Evolutionary conservation across 1,140 invertebrate species (phyloP).

Genomic region (Heliconius hermathena): DNA sequence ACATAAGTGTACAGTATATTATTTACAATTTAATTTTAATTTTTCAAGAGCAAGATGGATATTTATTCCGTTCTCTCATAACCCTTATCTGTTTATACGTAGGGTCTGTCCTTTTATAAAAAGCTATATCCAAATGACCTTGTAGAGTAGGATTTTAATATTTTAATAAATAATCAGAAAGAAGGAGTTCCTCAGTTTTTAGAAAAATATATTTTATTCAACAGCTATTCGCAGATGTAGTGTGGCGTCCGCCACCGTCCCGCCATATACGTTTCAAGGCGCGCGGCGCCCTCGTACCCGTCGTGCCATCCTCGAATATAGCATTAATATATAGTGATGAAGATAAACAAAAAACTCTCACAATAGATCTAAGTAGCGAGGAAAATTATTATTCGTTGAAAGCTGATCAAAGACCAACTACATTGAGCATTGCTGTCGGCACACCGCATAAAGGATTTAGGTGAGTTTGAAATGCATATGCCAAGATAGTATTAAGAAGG

Average conservation of each 20-base stretch:
- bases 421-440: constrained; percentile 58
- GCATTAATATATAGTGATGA: constrained; percentile 55
- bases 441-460: constrained; percentile 69
- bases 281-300: constrained; percentile 60
- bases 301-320: constrained; percentile 58
- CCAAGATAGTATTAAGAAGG: too few species aligned
- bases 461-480: constrained; percentile 41
- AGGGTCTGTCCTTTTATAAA: too few species aligned
- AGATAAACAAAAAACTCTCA: constrained; percentile 45
- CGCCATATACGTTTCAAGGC: constrained; percentile 74
- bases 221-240: constrained; percentile 76
- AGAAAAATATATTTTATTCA: constrained; percentile 17
- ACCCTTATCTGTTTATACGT: too few species aligned
- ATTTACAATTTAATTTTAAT: too few species aligned
- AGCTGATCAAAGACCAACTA: constrained; percentile 60
- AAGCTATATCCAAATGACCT: too few species aligned
- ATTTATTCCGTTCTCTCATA: too few species aligned
- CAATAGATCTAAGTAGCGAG: constrained; percentile 57
- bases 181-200: too few species aligned
- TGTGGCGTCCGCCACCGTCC: constrained; percentile 80
- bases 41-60: too few species aligned
- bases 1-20: too few species aligned
- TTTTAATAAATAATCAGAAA: too few species aligned
- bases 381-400: constrained; percentile 63
- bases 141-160: too few species aligned